phyloP scores from a whole-genome alignment of 2,797 vertebrate genomes.

The Mormyrus proboscirostris region DNA sequence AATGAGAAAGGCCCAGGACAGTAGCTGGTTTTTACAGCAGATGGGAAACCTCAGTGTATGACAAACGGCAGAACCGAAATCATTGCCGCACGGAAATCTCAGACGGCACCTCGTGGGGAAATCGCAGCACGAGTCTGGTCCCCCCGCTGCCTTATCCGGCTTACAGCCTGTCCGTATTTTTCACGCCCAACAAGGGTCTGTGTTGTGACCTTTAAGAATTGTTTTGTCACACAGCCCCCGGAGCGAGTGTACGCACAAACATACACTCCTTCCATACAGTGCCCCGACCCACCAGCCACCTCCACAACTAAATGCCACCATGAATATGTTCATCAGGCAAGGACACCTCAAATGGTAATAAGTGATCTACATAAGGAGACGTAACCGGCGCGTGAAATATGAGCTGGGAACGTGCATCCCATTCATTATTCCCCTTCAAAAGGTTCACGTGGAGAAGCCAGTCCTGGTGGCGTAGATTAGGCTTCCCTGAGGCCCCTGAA shows the following conservation, averaged over 20 bases:
- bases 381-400: not conserved
- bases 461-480: not conserved
- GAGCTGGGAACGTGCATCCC: not conserved
- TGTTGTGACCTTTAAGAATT: constrained; percentile 12
- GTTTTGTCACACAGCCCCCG: constrained; percentile 7
- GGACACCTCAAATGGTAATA: constrained; percentile 8
- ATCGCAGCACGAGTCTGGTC: not conserved
- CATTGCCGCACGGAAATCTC: not conserved
- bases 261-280: not conserved
- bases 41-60: not conserved
- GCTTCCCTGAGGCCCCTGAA: not conserved
- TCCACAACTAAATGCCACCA: not conserved
- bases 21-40: not conserved
- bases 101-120: not conserved
- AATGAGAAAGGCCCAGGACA: not conserved
- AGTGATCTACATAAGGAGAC: constrained; percentile 4
- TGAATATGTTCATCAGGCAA: not conserved
- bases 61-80: not conserved
- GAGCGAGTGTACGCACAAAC: not conserved
- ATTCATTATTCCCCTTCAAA: constrained; percentile 2
- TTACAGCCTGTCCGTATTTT: constrained; percentile 11
- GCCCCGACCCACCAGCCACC: not conserved
- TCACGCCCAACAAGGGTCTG: constrained; percentile 2
- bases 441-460: not conserved
- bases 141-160: constrained; percentile 1